Percentiles rank a stretch among this genome's conserved stretches.
Conservation (phyloP, 2,113 vertebrate species). For the Myrmophylax atrothorax region DNA sequence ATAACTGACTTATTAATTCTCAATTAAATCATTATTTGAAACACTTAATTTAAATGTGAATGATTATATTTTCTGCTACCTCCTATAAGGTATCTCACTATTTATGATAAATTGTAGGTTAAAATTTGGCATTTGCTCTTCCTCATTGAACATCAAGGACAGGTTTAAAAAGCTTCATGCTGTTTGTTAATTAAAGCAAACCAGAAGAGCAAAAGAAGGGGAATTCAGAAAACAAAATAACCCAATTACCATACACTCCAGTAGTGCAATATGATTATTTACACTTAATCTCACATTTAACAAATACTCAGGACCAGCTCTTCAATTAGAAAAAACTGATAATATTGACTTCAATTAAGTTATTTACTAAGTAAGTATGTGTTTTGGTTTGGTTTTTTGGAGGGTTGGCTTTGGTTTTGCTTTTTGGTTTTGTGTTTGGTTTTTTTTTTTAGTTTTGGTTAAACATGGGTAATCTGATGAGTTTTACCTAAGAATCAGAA, state of each 20-base stretch:
- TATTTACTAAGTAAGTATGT: neutral
- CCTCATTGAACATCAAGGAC: neutral
- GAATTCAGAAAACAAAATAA: constrained; percentile 47
- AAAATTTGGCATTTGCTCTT: constrained; percentile 30
- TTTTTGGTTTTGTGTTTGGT: neutral
- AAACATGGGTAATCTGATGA: neutral
- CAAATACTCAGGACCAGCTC: neutral
- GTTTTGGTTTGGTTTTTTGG: neutral
- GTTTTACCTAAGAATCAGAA: neutral
- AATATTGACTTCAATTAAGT: neutral
- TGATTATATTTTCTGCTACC: constrained; percentile 32
- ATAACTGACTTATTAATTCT: constrained; percentile 72
- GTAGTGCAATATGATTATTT: neutral
- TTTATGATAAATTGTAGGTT: constrained; percentile 39
- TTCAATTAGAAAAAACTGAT: neutral
- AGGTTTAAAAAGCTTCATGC: constrained; percentile 42
- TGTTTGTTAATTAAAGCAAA: constrained; percentile 49
- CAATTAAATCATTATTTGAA: constrained; percentile 72
- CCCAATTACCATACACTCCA: neutral
- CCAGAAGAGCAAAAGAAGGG: constrained; percentile 10
- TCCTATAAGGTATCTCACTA: constrained; percentile 16
- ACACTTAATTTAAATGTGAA: constrained; percentile 62
- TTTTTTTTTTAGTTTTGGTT: neutral
- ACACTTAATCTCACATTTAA: neutral
- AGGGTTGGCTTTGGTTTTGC: neutral